These are phyloP conservation scores for Siniperca undulata DNA, from an alignment of 2,797 vertebrate genomes.

Conservation along the genomic window DNA sequence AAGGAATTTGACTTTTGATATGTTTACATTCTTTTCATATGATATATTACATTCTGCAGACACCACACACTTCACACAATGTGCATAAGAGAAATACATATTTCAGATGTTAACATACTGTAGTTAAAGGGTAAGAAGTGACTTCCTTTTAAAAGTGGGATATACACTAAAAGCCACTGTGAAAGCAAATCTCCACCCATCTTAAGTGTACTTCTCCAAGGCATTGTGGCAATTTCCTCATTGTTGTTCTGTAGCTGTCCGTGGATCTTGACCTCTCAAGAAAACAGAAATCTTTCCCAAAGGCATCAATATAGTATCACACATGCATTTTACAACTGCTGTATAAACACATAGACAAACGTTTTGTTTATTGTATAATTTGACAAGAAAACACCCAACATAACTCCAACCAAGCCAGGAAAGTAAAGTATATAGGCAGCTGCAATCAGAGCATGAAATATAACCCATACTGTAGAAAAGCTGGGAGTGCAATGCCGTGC, in stretches of 20 bases:
- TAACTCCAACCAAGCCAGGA: slow-evolving; percentile 3
- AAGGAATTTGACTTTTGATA: slow-evolving; percentile 2
- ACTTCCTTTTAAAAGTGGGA: slow-evolving; percentile 15
- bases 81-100: slow-evolving; percentile 7
- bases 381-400: slow-evolving; percentile 2
- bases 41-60: slow-evolving; percentile 26
- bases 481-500: background rate
- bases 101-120: background rate
- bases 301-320: background rate
- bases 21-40: slow-evolving; percentile 33
- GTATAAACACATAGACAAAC: slow-evolving; percentile 23
- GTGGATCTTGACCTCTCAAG: slow-evolving; percentile 13
- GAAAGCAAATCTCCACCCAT: background rate
- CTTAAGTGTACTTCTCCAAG: slow-evolving; percentile 5
- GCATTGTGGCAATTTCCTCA: background rate
- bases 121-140: background rate
- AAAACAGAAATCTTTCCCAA: slow-evolving; percentile 14
- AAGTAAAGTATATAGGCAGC: slow-evolving; percentile 20
- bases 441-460: slow-evolving; percentile 31
- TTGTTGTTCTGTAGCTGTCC: background rate
- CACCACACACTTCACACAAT: slow-evolving; percentile 5
- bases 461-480: slow-evolving; percentile 6
- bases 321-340: background rate
- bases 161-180: slow-evolving; percentile 12
- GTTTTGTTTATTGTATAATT: slow-evolving; percentile 11